Percentiles rank a stretch among this genome's conserved stretches.
phyloP scores from a whole-genome alignment of 2,113 vertebrate species.

The Percopsis transmontana region DNA sequence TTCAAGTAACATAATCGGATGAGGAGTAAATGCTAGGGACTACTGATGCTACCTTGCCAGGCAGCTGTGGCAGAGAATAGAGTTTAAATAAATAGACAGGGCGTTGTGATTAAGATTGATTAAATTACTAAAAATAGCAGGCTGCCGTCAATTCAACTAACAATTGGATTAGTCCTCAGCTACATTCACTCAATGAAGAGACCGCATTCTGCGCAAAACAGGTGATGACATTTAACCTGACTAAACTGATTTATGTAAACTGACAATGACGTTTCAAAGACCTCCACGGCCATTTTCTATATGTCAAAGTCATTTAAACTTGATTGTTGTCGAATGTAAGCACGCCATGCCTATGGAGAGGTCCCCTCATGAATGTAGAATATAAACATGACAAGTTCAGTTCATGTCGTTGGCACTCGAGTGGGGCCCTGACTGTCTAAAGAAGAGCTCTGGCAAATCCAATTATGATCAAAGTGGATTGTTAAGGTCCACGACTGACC shows the following conservation, averaged over 20 bases:
- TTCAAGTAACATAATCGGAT: slow-evolving; percentile 72
- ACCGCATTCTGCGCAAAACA: background rate
- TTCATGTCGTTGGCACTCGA: background rate
- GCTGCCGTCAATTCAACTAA: background rate
- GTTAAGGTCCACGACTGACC: slow-evolving; percentile 30
- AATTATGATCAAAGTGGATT: slow-evolving; percentile 50
- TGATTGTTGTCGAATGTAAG: too few species aligned
- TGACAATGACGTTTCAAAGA: too few species aligned
- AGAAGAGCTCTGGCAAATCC: slow-evolving; percentile 41
- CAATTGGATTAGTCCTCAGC: too few species aligned
- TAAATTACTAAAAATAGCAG: background rate
- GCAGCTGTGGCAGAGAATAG: slow-evolving; percentile 15
- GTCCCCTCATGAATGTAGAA: background rate
- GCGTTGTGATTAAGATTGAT: slow-evolving; percentile 5
- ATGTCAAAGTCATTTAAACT: too few species aligned
- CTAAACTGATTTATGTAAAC: background rate
- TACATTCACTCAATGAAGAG: background rate
- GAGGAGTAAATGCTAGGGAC: slow-evolving; percentile 48
- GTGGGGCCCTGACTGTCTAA: slow-evolving; percentile 5
- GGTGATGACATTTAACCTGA: background rate
- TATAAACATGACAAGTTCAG: background rate
- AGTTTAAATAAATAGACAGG: slow-evolving; percentile 26
- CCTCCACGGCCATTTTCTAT: too few species aligned
- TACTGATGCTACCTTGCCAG: slow-evolving; percentile 35
- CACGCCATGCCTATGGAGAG: too few species aligned